phyloP scores from a whole-genome alignment of 1,140 invertebrate genomes.

The Harlomillsia oculata region DNA sequence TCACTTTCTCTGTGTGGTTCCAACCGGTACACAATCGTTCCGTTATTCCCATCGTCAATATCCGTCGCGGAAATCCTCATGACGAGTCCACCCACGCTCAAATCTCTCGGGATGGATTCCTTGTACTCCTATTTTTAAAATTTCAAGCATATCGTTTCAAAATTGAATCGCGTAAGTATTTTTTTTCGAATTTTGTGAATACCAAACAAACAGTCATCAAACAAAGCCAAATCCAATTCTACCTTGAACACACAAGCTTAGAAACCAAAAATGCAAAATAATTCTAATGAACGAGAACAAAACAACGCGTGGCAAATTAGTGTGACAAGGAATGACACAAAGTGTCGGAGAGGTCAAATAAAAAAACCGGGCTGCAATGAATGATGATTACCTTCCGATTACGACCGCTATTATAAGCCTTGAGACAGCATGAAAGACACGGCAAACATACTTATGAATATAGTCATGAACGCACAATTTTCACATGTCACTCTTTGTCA shows the following conservation, averaged over 20 bases:
- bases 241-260: too few species aligned
- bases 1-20: constrained; percentile 42
- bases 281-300: too few species aligned
- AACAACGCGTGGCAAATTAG: too few species aligned
- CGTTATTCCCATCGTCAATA: constrained; percentile 76
- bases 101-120: constrained; percentile 65
- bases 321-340: too few species aligned
- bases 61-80: constrained; percentile 81
- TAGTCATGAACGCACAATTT: not conserved
- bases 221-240: not conserved
- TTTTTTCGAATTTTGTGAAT: not conserved
- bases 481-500: too few species aligned
- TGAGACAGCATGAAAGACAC: constrained; percentile 14
- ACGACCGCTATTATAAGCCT: constrained; percentile 14
- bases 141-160: not conserved
- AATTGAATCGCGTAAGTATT: not conserved
- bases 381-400: constrained; percentile 19
- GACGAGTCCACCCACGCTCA: constrained; percentile 56
- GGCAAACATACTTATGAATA: not conserved
- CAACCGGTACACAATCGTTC: constrained; percentile 57
- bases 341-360: too few species aligned
- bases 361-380: too few species aligned
- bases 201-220: not conserved
- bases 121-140: constrained; percentile 52
- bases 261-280: too few species aligned